A percentile compares a stretch with the other conserved stretches of the same genome.
Evolutionary conservation across 2,797 vertebrate genomes (phyloP).

Genomic region (Pteronotus mesoamericanus): DNA sequence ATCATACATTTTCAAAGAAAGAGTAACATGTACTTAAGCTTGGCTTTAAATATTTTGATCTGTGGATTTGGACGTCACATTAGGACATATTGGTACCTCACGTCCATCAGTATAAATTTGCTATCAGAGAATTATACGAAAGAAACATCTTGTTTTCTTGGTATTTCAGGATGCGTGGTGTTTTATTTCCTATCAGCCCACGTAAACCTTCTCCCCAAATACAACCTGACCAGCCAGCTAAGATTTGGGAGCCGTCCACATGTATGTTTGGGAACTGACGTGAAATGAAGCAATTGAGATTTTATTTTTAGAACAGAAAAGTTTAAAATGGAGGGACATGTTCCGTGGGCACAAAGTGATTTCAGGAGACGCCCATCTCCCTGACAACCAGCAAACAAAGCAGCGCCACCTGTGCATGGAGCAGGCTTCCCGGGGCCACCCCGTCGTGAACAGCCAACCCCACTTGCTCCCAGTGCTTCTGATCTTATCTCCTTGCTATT

Average conservation of each 20-base stretch:
- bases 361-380: not conserved
- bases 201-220: not conserved
- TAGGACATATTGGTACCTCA: not conserved
- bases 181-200: not conserved
- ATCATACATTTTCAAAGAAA: not conserved
- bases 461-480: not conserved
- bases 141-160: not conserved
- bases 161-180: not conserved
- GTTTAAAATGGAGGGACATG: not conserved
- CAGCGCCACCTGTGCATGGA: not conserved
- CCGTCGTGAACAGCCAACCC: not conserved
- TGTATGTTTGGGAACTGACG: not conserved
- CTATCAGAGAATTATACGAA: not conserved
- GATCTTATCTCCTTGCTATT: constrained; percentile 55
- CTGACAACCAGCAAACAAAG: not conserved
- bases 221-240: not conserved
- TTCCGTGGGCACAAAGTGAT: not conserved
- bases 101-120: not conserved
- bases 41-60: not conserved
- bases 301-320: not conserved
- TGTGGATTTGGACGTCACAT: not conserved
- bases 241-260: not conserved
- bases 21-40: not conserved
- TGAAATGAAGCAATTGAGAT: not conserved
- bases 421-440: not conserved